phyloP scores from a whole-genome alignment of 2,797 vertebrate genomes.

The Darevskia mixta region DNA sequence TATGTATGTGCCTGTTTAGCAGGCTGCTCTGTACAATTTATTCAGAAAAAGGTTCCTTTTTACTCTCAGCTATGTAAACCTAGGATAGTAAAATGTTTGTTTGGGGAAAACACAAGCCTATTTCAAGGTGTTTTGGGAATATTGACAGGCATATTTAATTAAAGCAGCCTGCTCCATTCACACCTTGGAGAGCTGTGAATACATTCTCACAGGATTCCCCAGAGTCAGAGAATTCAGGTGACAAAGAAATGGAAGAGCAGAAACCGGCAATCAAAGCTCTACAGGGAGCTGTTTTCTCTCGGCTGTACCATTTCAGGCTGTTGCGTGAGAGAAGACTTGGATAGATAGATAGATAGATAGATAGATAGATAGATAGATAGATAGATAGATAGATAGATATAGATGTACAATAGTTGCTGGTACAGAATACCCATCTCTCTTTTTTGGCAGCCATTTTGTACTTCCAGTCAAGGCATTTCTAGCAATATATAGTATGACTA shows the following conservation, averaged over 20 bases:
- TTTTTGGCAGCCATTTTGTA: no score
- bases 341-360: neutral
- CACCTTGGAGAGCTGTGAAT: neutral
- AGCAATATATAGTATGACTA: no score
- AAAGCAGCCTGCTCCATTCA: neutral
- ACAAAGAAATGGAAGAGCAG: neutral
- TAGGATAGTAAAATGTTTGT: neutral
- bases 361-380: no score
- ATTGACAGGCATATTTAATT: neutral
- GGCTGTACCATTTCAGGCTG: neutral
- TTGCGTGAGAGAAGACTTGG: neutral
- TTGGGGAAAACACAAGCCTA: neutral
- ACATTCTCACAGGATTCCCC: neutral
- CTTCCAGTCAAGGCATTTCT: no score
- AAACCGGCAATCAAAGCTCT: neutral
- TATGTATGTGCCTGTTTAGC: neutral
- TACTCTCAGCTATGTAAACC: neutral
- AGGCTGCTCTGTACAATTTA: neutral
- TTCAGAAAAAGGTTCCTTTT: neutral
- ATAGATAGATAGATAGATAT: no score
- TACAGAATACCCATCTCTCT: no score
- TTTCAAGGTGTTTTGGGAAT: slow-evolving; percentile 2
- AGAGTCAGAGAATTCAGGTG: neutral
- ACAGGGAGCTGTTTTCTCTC: neutral
- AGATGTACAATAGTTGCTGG: no score